Conservation (phyloP, 2,797 vertebrate genomes). For the Spheniscus humboldti region DNA sequence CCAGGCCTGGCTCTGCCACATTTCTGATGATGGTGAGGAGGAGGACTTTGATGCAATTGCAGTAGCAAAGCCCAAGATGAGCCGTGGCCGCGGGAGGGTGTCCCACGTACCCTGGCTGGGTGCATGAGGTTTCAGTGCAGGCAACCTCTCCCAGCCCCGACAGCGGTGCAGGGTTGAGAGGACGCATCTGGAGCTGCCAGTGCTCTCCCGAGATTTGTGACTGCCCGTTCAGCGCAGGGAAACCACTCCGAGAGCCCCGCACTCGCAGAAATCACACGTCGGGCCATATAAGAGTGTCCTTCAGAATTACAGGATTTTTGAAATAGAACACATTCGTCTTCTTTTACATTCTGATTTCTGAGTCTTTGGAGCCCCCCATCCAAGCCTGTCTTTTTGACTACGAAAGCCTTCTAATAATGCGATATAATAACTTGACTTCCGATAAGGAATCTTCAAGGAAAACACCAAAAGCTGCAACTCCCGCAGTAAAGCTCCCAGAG, state of each 20-base stretch:
- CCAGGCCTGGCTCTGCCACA: not conserved
- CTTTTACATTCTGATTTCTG: not conserved
- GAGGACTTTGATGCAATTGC: accelerated
- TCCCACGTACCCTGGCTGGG: no score
- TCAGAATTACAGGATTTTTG: not conserved
- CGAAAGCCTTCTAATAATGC: not conserved
- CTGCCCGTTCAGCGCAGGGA: not conserved
- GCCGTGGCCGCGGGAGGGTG: accelerated
- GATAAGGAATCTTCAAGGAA: not conserved
- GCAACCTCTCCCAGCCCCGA: not conserved
- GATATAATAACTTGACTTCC: not conserved
- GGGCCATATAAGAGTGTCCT: not conserved
- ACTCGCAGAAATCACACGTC: not conserved
- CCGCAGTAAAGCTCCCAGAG: not conserved
- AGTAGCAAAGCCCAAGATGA: accelerated
- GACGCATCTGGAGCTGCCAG: not conserved
- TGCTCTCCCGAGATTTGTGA: accelerated
- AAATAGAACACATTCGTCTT: not conserved
- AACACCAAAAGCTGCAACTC: not conserved
- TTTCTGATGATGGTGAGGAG: not conserved
- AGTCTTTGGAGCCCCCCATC: not conserved
- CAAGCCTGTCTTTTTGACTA: not conserved
- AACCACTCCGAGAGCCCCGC: not conserved
- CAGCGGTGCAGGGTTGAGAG: accelerated
- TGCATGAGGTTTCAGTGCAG: accelerated